Conservation (phyloP, 2,888 invertebrate species). For the Nemurella pictetii region DNA sequence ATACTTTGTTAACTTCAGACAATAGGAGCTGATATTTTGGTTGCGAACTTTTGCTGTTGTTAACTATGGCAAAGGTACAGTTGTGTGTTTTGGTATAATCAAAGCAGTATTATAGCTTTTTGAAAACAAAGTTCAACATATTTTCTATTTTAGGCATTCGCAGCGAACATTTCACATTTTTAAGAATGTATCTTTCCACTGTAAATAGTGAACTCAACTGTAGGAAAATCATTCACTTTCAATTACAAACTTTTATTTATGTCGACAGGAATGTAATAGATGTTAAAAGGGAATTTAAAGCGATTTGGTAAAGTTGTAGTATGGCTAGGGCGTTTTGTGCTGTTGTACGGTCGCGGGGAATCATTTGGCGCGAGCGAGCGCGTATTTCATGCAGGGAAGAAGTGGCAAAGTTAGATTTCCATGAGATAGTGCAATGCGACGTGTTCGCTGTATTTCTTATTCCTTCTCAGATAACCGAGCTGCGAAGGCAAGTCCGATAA, state of each 20-base stretch:
- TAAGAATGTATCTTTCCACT: neutral
- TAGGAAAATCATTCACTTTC: neutral
- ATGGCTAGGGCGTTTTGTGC: neutral
- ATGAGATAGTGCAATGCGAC: neutral
- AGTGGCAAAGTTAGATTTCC: neutral
- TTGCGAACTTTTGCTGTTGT: neutral
- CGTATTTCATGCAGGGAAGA: neutral
- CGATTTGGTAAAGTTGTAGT: neutral
- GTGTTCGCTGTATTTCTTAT: neutral
- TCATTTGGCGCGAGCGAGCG: neutral
- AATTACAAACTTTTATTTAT: neutral
- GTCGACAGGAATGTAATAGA: neutral
- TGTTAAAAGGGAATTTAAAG: neutral
- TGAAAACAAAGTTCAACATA: neutral
- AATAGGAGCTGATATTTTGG: neutral
- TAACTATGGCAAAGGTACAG: neutral
- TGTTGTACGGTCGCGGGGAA: neutral
- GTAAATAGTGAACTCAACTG: neutral
- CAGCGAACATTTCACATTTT: neutral
- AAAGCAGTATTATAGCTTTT: neutral
- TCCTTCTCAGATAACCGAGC: neutral
- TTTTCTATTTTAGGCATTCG: neutral
- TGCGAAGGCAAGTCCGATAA: neutral
- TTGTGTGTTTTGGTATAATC: neutral
- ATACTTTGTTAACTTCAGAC: neutral